Evolutionary conservation across 2,888 invertebrate species (phyloP), one percentile per base, ranked within the genome.

Genomic region (Tetrapedia diversipes): DNA sequence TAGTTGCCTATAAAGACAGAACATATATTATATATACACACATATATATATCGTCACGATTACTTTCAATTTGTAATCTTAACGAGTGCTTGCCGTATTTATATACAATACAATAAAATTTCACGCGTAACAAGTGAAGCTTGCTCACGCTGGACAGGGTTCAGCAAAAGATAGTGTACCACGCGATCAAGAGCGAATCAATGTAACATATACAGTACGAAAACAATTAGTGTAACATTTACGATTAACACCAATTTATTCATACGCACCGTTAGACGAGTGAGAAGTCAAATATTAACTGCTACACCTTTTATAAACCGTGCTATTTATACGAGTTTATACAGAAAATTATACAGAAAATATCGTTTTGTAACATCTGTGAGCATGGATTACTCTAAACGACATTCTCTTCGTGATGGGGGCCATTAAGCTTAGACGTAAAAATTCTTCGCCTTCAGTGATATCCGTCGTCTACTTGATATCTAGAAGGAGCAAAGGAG

Each of bases 401-500:
- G 3, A 54, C 16, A 41, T 54, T 32, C 22, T 43, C 27, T 29
- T 51, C 45, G 39, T 4, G 41, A 61, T 59, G 29, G 64, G 77
- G 77, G 75, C 77, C 77, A 77, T n/a, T n/a, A 68, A 11, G 14
- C n/a, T 22, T 39, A 37, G 22, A 14, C 41, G 4, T 24, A 74
- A 56, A n/a, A 61, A 32, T 34, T 14, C 22, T 37, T 60, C 41
- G 32, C 39, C 43, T 51, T 27, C 11, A 27, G 29, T 27, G 45
- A 34, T 24, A 37, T 61, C 61, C 74, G 66, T 73, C 74, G 66
- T 73, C 61, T 63, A 3, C 16, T n/a, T n/a, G n/a, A n/a, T n/a
- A n/a, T n/a, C n/a, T n/a, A n/a, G n/a, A n/a, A n/a, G n/a, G n/a
- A n/a, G n/a, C n/a, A n/a, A n/a, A n/a, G 6, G 22, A 14, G 24